Evolutionary conservation across 2,797 vertebrate species (phyloP).

Genomic region (Lophius americanus): DNA sequence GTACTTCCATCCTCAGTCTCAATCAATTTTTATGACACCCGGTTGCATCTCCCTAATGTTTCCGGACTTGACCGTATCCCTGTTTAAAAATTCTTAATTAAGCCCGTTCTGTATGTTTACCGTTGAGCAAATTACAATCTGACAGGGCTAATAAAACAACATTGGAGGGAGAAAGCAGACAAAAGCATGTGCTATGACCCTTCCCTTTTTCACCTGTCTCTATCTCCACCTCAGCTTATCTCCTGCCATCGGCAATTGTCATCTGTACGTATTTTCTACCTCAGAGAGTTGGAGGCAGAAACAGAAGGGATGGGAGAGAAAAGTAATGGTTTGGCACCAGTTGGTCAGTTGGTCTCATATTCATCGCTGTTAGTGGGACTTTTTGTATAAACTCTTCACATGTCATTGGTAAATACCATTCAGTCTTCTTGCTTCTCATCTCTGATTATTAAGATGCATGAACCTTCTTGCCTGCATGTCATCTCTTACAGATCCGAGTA

Average conservation of each 20-base stretch:
- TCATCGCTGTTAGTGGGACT: slow-evolving; percentile 46
- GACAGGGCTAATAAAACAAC: slow-evolving; percentile 90
- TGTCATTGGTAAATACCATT: slow-evolving; percentile 55
- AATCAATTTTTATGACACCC: slow-evolving; percentile 99
- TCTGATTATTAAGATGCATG: slow-evolving; percentile 80
- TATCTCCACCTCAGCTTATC: slow-evolving; percentile 75
- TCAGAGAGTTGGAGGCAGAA: slow-evolving; percentile 68
- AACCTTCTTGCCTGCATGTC: slow-evolving; percentile 67
- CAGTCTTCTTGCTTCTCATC: slow-evolving; percentile 63
- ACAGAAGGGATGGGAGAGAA: slow-evolving; percentile 56
- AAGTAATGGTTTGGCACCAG: slow-evolving; percentile 52
- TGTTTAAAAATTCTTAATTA: slow-evolving; percentile 99
- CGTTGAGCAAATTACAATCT: slow-evolving; percentile 98
- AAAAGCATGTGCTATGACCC: slow-evolving; percentile 70
- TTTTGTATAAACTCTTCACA: slow-evolving; percentile 61
- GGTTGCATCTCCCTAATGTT: slow-evolving; percentile 94
- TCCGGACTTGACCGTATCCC: slow-evolving; percentile 94
- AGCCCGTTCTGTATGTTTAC: slow-evolving; percentile 99
- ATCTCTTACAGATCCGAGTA: slow-evolving; percentile 74
- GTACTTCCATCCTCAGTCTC: slow-evolving; percentile 83
- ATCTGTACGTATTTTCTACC: slow-evolving; percentile 75
- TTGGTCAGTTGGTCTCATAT: slow-evolving; percentile 48
- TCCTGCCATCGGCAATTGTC: slow-evolving; percentile 71
- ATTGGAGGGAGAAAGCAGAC: slow-evolving; percentile 68
- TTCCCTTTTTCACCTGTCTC: slow-evolving; percentile 65